Conservation (phyloP, 2,888 invertebrate genomes). For the Parasteatoda lunata region DNA sequence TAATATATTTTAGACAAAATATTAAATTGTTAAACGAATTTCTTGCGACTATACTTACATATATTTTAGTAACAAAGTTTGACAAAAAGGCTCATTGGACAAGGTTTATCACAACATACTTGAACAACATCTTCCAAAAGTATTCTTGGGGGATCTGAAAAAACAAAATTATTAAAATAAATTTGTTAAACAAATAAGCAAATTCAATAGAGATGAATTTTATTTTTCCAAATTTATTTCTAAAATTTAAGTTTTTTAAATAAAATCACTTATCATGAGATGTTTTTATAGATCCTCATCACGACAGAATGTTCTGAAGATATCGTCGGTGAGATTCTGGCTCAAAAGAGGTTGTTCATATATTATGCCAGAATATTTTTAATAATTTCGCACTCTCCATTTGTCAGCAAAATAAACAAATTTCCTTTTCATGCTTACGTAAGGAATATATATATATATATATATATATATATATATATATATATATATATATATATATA, state of each 20-base stretch:
- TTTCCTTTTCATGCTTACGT: too few species aligned
- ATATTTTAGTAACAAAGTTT: slow-evolving; percentile 28
- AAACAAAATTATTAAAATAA: background rate
- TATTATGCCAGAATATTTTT: background rate
- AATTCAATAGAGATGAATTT: background rate
- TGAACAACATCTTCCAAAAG: slow-evolving; percentile 19
- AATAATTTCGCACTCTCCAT: background rate
- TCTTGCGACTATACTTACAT: background rate
- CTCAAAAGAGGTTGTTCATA: background rate
- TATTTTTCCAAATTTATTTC: background rate
- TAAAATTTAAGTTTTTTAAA: too few species aligned
- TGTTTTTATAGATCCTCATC: too few species aligned
- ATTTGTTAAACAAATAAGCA: background rate
- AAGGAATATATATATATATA: too few species aligned
- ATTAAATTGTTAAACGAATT: too few species aligned
- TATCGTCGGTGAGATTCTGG: background rate
- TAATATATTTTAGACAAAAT: too few species aligned
- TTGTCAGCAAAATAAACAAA: too few species aligned
- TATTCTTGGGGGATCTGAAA: slow-evolving; percentile 49
- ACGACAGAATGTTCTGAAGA: background rate
- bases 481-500: too few species aligned
- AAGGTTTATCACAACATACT: slow-evolving; percentile 46
- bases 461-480: too few species aligned
- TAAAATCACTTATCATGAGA: too few species aligned
- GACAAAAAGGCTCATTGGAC: slow-evolving; percentile 47